Percentiles rank a stretch among this genome's conserved stretches.
Evolutionary conservation across 2,113 vertebrate genomes (phyloP).

Genomic region (Hemibagrus wyckioides): DNA sequence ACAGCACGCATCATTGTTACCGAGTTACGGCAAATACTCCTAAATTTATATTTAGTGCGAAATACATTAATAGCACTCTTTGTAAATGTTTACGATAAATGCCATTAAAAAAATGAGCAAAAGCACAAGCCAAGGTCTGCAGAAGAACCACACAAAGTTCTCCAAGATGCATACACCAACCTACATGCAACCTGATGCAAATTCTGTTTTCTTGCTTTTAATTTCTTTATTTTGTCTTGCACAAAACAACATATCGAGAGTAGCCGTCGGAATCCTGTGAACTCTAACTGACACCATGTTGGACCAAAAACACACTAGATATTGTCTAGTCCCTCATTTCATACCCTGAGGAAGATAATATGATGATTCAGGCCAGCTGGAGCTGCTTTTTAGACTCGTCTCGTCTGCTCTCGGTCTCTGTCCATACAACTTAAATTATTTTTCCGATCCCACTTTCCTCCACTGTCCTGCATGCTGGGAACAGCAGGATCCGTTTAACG

Average conservation of each 20-base stretch:
- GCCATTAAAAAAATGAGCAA: neutral
- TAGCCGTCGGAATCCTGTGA: neutral
- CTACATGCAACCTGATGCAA: neutral
- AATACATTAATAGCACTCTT: neutral
- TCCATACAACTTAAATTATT: neutral
- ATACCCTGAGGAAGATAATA: neutral
- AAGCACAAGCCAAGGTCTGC: neutral
- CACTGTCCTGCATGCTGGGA: conserved; percentile 1
- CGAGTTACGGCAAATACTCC: neutral
- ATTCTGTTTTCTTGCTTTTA: neutral
- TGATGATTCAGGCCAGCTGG: conserved; percentile 19
- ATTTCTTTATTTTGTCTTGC: neutral
- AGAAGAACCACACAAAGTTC: neutral
- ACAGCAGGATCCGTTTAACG: conserved; percentile 29
- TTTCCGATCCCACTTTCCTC: conserved; percentile 2
- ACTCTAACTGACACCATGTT: neutral
- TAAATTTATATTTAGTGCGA: conserved; percentile 1
- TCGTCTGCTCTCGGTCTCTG: neutral
- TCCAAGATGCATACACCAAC: neutral
- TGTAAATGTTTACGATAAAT: too few relatives aligned
- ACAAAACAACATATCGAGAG: neutral
- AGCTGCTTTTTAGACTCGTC: neutral
- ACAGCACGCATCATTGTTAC: conserved; percentile 26
- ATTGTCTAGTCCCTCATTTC: neutral
- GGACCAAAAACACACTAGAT: neutral